These are phyloP conservation scores for Desmophyllum pertusum DNA, from an alignment of 92 coral and sea anemone genomes.

Conservation along the genomic window DNA sequence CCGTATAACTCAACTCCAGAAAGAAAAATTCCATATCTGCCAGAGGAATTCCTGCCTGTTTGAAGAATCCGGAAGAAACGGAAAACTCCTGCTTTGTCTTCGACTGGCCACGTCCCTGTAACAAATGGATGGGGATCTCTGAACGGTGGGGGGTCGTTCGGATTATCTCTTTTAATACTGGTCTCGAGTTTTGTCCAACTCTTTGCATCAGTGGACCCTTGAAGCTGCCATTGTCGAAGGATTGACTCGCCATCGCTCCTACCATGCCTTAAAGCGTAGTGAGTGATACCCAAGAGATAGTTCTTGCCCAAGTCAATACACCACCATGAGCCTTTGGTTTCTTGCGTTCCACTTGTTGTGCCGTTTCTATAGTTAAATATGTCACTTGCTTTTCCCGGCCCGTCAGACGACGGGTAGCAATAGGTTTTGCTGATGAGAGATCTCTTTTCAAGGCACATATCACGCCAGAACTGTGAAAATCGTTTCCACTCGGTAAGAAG, in stretches of 20 bases:
- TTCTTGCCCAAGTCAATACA: constrained; percentile 67
- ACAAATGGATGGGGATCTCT: constrained; percentile 53
- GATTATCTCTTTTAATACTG: constrained; percentile 36
- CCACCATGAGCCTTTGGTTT: constrained; percentile 62
- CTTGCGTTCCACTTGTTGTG: background rate
- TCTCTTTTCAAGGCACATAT: background rate
- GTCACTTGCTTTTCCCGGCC: background rate
- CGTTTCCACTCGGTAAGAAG: background rate
- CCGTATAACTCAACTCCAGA: constrained; percentile 81
- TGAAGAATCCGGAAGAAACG: constrained; percentile 70
- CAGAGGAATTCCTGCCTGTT: constrained; percentile 81
- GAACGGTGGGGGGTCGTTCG: constrained; percentile 24
- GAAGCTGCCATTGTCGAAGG: constrained; percentile 66
- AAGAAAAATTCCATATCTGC: constrained; percentile 58
- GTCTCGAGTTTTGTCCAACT: constrained; percentile 52
- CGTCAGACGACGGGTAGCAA: background rate
- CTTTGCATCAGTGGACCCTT: constrained; percentile 68
- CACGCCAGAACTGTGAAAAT: background rate
- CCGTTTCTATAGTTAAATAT: background rate
- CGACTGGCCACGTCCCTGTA: constrained; percentile 71
- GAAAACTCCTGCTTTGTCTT: constrained; percentile 61
- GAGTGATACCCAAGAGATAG: constrained; percentile 59
- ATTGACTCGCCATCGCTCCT: constrained; percentile 68
- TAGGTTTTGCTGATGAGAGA: background rate
- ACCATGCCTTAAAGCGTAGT: constrained; percentile 77